Evolutionary conservation across 2,797 vertebrate genomes (phyloP), one percentile per base, ranked within the genome.

Genomic region (Jordanella pulchra): DNA sequence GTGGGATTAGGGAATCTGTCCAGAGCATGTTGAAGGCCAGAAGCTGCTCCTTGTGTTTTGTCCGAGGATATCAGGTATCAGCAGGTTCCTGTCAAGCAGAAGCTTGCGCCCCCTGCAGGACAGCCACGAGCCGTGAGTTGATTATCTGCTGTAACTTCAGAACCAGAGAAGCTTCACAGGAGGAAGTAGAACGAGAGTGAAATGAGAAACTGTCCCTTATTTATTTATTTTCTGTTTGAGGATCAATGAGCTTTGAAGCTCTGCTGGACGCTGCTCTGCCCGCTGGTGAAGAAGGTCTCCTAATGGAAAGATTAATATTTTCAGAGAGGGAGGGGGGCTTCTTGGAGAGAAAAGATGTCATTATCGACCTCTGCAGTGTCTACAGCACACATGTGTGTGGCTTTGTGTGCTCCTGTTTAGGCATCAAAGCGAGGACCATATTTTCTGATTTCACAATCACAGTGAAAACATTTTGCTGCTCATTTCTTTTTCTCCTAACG

Each of bases 321-420:
- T 55, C 47, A 63, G 28, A 67, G 17, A 61, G 7, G 27, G 9
- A 3, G 27, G 21, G 66, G 55, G 67, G 72, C 12, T 47, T 69
- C 69, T 80, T 47, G 55, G 65, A 76, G 68, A 67, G 67, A 77
- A 47, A 67, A 71, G 73, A 84, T 78, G 76, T 72, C 67, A 84
- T 71, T 63, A 76, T 84, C 64, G 11, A 78, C 73, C 72, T 65
- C 28, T 53, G 77, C 60, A 50, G 64, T 67, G 61, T 69, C 70
- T 67, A 67, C 67, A 78, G 60, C 47, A 42, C 39, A 60, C 23
- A 7, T 32, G 64, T 61, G 39, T 55, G 35, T 70, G 67, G 55
- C 30, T 65, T 53, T 14, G 42, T 18, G n/a, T 23, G 56, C 23
- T 35, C 35, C 35, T 39, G 35, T 5, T 39, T 39, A 5, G 35